Percentiles rank a stretch among this genome's conserved stretches.
Conservation (phyloP, 2,888 invertebrate species). For the Drosophila acutilabella region DNA sequence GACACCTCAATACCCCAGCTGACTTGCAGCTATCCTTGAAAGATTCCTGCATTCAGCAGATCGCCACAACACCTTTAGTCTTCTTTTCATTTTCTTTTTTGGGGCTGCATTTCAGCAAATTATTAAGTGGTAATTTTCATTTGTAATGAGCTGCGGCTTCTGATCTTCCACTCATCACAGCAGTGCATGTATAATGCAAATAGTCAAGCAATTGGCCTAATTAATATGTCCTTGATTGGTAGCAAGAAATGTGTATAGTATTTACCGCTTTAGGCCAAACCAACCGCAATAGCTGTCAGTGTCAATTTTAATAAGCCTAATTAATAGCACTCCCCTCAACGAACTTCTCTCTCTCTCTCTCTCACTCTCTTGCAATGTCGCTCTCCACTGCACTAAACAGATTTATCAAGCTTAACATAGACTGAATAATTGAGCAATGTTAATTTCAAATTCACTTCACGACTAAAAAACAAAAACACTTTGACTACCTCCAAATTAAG, state of each 20-base stretch:
- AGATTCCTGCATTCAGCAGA: conserved; percentile 50
- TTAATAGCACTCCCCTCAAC: conserved; percentile 65
- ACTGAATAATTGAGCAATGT: conserved; percentile 20
- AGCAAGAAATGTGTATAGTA: conserved; percentile 8
- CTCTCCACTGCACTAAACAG: conserved; percentile 31
- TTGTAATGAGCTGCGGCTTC: conserved; percentile 68
- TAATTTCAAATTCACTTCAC: not conserved
- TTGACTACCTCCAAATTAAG: too few species aligned
- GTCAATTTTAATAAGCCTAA: conserved; percentile 73
- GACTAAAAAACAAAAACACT: too few species aligned
- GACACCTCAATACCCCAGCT: conserved; percentile 32
- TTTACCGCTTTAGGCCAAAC: conserved; percentile 27
- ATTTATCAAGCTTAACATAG: conserved; percentile 37
- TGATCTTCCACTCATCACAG: conserved; percentile 35
- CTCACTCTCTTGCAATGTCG: not conserved
- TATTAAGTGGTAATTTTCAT: conserved; percentile 78
- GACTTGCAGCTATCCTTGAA: conserved; percentile 43
- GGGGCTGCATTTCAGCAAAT: conserved; percentile 35
- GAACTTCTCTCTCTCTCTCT: conserved; percentile 7
- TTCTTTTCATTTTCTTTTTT: not conserved
- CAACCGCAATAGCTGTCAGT: conserved; percentile 66
- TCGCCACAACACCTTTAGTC: conserved; percentile 32
- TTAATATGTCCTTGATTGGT: conserved; percentile 70
- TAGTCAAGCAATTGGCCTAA: conserved; percentile 74
- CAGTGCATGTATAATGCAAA: conserved; percentile 59